Percentiles rank a stretch among this genome's conserved stretches.
phyloP scores from a whole-genome alignment of 2,888 invertebrate genomes.

The Spilosoma lubricipeda region DNA sequence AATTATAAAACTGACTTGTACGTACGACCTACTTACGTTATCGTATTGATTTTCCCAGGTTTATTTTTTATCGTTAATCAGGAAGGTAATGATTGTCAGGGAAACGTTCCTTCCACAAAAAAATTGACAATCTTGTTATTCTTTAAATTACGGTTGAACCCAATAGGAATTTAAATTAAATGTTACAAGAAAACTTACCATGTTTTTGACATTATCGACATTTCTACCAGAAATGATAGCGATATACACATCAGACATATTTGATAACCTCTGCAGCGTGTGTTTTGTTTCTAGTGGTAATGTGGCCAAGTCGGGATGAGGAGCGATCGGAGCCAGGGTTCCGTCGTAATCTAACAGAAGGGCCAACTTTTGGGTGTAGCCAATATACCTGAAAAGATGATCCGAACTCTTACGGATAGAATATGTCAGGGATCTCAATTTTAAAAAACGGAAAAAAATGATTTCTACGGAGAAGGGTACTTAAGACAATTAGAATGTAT shows the following conservation, averaged over 20 bases:
- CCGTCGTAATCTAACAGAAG: conserved; percentile 95
- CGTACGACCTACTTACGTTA: too few species aligned
- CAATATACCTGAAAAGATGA: conserved; percentile 89
- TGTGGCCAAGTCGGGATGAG: conserved; percentile 95
- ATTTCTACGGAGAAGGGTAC: background rate
- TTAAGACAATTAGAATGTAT: background rate
- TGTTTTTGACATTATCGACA: conserved; percentile 94
- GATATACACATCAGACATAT: conserved; percentile 94
- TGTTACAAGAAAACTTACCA: conserved; percentile 85
- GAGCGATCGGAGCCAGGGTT: conserved; percentile 95
- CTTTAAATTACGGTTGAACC: background rate
- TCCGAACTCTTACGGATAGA: background rate
- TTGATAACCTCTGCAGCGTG: conserved; percentile 92
- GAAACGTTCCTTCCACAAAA: background rate
- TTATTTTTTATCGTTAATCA: too few species aligned
- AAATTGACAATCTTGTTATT: background rate
- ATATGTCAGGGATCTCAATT: background rate
- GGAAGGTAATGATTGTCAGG: too few species aligned
- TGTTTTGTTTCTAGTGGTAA: conserved; percentile 94
- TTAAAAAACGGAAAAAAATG: background rate
- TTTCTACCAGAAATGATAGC: conserved; percentile 95
- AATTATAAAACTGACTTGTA: too few species aligned
- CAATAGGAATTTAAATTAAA: background rate
- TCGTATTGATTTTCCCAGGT: too few species aligned
- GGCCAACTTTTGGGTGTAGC: conserved; percentile 94